phyloP scores from a whole-genome alignment of 2,113 vertebrate genomes.

The Benitochromis conjunctus region DNA sequence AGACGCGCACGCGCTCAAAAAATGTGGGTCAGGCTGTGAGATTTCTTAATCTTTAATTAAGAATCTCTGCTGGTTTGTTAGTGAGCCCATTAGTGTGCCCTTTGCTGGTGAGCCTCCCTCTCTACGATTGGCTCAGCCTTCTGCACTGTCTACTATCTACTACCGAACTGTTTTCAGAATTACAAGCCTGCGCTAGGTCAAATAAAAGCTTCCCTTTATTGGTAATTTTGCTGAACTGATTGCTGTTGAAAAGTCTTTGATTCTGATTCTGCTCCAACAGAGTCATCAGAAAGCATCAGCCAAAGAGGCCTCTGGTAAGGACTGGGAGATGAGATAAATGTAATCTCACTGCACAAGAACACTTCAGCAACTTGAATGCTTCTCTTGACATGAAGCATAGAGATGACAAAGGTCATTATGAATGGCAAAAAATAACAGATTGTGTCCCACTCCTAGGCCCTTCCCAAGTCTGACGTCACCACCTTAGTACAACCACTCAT shows the following conservation, averaged over 20 bases:
- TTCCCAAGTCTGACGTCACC: neutral
- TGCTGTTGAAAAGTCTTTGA: neutral
- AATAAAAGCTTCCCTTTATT: neutral
- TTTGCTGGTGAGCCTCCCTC: neutral
- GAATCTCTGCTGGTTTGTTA: neutral
- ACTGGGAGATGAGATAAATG: neutral
- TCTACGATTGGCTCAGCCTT: neutral
- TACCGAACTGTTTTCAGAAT: neutral
- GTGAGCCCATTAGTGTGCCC: conserved; percentile 4
- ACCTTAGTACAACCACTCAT: neutral
- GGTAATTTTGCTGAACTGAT: neutral
- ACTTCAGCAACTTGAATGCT: neutral
- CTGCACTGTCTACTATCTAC: neutral
- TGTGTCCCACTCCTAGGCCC: neutral
- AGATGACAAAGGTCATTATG: neutral
- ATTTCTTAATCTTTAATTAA: conserved; percentile 41
- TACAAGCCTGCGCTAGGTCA: neutral
- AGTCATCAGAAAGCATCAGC: neutral
- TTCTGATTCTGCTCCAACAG: neutral
- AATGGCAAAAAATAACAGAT: neutral
- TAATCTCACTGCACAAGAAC: neutral
- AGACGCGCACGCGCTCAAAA: neutral
- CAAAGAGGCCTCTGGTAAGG: neutral
- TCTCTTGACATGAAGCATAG: neutral
- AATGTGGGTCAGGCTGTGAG: conserved; percentile 11